These are phyloP conservation scores for Amblyopsis rosae DNA, from an alignment of 2,113 vertebrate species.

Conservation along the genomic window DNA sequence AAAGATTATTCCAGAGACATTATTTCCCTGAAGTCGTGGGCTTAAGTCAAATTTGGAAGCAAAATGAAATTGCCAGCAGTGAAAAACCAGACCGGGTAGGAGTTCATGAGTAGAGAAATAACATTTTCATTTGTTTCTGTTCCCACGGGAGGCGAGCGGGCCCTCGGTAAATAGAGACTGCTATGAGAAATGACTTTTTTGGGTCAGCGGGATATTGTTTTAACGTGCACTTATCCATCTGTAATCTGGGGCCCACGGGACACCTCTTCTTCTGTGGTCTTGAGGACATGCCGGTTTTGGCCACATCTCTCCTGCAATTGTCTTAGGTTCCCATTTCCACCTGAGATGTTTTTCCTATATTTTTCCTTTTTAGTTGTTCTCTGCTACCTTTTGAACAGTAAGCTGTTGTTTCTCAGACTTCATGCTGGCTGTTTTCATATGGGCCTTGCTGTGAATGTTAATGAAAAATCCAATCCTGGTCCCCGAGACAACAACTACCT, in stretches of 20 bases:
- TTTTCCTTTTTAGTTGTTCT: constrained; percentile 23
- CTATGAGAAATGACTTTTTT: constrained; percentile 97
- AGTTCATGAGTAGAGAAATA: constrained; percentile 99
- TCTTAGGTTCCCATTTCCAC: constrained; percentile 51
- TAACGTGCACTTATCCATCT: constrained; percentile 98
- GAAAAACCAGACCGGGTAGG: constrained; percentile 94
- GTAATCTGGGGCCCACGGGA: constrained; percentile 95
- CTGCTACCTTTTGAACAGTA: constrained; percentile 47
- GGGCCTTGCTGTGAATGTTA: constrained; percentile 35
- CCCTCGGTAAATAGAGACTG: constrained; percentile 97
- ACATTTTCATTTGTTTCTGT: constrained; percentile 99
- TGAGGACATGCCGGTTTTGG: constrained; percentile 56
- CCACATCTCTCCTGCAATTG: constrained; percentile 66
- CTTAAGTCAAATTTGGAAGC: constrained; percentile 98
- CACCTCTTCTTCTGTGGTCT: constrained; percentile 81
- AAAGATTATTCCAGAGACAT: constrained; percentile 97
- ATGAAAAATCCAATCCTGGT: constrained; percentile 32
- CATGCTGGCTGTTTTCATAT: constrained; percentile 18
- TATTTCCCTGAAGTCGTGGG: constrained; percentile 98
- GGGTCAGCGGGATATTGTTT: constrained; percentile 97
- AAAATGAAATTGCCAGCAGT: constrained; percentile 97
- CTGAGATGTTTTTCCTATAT: constrained; percentile 29
- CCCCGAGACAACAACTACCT: constrained; percentile 27
- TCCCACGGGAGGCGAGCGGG: constrained; percentile 93
- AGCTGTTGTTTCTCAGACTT: constrained; percentile 42